Base-by-base conservation (phyloP, 2,113 vertebrate genomes). In the Sander lucioperca region DNA sequence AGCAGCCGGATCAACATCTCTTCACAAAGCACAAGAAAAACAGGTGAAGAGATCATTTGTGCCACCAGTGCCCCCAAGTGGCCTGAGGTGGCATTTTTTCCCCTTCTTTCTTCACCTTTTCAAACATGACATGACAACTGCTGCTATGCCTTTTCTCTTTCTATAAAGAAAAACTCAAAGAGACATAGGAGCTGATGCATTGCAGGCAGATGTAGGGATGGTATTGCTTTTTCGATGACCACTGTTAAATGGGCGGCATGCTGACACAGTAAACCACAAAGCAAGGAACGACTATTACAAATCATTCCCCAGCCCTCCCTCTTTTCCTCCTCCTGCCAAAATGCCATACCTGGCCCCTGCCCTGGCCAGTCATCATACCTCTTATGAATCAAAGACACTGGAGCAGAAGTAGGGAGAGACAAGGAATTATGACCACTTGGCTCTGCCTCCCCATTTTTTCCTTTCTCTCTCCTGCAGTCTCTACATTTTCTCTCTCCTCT, bases 1-100 rank as follows among this genome's bases (percentile, higher is more conserved):
- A 18, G 48, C 82, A 81, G 48, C 36, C 59, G 16, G 68, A 79
- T 82, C 72, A 67, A 73, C 80, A 62, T 80, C 72, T 51, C 66
- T 69, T 76, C 50, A 76, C 59, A 39, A 27, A 86, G 57, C 61
- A 47, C 14, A 62, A 62, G 48, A 59, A 48, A 51, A 63, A 53
- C 30, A 50, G 48, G 30, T 50, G 13, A 63, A 57, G 18, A 23
- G 16, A 30, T 82, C 87, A 6, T 76, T 90, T 93, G 89, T 88
- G 70, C 72, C 88, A 80, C 83, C 23, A 95, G 86, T 95, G 93
- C 94, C 94, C 91, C 92, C 94, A 93, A 88, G 93, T 95, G 94
- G 91, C 43, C 13, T 0, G 3, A 18, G 4, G 18, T 43, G 12
- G 87, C 43, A 90, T 27, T 23, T 57, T 11, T 0, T 2, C 9